phyloP scores from a whole-genome alignment of 2,888 invertebrate genomes.

The Pterostichus madidus region DNA sequence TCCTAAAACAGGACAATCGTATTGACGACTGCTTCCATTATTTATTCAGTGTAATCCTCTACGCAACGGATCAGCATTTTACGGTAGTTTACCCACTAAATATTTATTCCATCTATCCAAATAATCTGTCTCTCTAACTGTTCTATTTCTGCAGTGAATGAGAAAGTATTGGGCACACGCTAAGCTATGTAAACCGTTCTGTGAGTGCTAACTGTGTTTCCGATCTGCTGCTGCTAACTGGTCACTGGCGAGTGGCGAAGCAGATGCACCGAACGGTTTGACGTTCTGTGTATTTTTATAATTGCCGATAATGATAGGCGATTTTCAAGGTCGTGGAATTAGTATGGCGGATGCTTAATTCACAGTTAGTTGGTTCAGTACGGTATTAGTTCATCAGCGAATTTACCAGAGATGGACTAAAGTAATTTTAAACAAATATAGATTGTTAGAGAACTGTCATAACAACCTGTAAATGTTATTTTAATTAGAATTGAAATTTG shows the following conservation, averaged over 20 bases:
- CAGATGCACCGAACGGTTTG: conserved; percentile 29
- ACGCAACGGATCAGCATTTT: neutral
- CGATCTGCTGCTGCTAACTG: neutral
- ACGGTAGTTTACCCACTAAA: too few relatives aligned
- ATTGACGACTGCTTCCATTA: neutral
- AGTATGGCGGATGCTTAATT: neutral
- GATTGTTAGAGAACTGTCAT: too few relatives aligned
- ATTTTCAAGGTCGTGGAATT: conserved; percentile 60
- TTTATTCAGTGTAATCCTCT: neutral
- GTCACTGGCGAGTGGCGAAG: neutral
- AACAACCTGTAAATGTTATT: too few relatives aligned
- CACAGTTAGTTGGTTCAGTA: conserved; percentile 47
- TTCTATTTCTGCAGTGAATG: neutral
- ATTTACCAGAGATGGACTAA: neutral
- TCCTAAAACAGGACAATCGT: neutral
- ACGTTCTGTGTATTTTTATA: conserved; percentile 45
- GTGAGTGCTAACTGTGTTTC: conserved; percentile 31
- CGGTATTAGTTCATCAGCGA: conserved; percentile 13
- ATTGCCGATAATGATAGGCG: conserved; percentile 53
- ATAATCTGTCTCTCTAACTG: conserved; percentile 3
- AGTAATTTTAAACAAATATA: neutral
- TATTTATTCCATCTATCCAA: too few relatives aligned
- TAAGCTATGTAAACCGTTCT: conserved; percentile 3
- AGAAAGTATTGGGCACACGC: conserved; percentile 9
- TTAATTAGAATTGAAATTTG: too few relatives aligned